phyloP scores from a whole-genome alignment of 1,140 invertebrate genomes.

The Heterodera schachtii region DNA sequence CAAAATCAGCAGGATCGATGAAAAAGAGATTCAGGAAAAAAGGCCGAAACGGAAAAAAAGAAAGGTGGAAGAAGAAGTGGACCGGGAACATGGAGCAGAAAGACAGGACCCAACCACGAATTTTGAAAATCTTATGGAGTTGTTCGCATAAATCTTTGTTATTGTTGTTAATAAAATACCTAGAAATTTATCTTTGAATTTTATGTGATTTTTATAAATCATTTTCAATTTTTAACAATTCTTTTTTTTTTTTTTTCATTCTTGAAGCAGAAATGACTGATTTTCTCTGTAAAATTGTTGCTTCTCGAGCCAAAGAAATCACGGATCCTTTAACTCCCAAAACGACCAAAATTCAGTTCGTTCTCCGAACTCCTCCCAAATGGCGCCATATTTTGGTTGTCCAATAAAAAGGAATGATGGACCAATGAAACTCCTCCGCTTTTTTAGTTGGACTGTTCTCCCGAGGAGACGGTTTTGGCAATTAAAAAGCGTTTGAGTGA shows the following conservation, averaged over 20 bases:
- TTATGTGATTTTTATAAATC: background rate
- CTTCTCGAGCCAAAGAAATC: background rate
- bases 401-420: too few relatives aligned
- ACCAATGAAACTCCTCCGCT: background rate
- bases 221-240: background rate
- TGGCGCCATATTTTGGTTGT: background rate
- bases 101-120: too few relatives aligned
- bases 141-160: conserved; percentile 22
- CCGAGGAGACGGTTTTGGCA: background rate
- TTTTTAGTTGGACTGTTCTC: conserved; percentile 3
- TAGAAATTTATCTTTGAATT: background rate
- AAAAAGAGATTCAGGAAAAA: background rate
- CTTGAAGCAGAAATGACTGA: background rate
- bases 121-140: conserved; percentile 9
- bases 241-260: background rate
- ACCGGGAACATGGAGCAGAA: conserved; percentile 22
- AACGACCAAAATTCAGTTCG: background rate
- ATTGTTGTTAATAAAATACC: background rate
- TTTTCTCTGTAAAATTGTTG: background rate
- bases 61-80: conserved; percentile 18
- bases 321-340: background rate
- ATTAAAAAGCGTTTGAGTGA: background rate
- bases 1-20: too few relatives aligned
- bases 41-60: background rate
- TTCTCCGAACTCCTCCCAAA: background rate